Evolutionary conservation across 2,888 invertebrate genomes (phyloP).

Genomic region (Cantharis flavilabris): DNA sequence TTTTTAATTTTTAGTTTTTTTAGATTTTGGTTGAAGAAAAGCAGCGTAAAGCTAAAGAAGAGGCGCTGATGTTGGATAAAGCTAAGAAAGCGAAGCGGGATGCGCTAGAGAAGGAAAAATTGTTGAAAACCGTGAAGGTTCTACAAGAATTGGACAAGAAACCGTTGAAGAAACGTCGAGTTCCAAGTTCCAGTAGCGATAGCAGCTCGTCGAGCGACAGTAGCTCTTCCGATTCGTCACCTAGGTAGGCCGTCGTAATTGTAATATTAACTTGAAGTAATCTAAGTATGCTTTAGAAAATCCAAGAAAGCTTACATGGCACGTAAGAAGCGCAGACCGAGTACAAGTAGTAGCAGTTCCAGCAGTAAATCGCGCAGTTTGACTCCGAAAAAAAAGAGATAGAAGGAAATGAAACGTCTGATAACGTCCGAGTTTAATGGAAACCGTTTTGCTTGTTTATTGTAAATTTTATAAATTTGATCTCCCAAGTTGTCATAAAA

Average conservation of each 20-base stretch:
- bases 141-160: constrained; percentile 51
- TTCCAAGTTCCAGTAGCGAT: constrained; percentile 34
- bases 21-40: constrained; percentile 48
- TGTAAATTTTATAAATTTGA: not conserved
- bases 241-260: constrained; percentile 9
- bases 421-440: not conserved
- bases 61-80: constrained; percentile 55
- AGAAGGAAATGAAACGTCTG: constrained; percentile 7
- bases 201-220: constrained; percentile 43
- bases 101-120: constrained; percentile 53
- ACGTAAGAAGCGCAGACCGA: constrained; percentile 28
- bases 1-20: no score
- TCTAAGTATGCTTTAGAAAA: constrained; percentile 4
- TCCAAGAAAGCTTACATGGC: constrained; percentile 17
- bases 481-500: not conserved
- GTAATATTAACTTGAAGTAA: not conserved
- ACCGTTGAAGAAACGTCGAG: constrained; percentile 32
- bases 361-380: constrained; percentile 28
- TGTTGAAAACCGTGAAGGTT: constrained; percentile 53
- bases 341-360: constrained; percentile 35
- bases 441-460: not conserved
- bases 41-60: constrained; percentile 54
- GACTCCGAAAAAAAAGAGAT: constrained; percentile 32
- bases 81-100: constrained; percentile 54
- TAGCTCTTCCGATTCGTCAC: constrained; percentile 40